phyloP scores from a whole-genome alignment of 2,888 invertebrate genomes.

The Hemistola chrysoprasaria region DNA sequence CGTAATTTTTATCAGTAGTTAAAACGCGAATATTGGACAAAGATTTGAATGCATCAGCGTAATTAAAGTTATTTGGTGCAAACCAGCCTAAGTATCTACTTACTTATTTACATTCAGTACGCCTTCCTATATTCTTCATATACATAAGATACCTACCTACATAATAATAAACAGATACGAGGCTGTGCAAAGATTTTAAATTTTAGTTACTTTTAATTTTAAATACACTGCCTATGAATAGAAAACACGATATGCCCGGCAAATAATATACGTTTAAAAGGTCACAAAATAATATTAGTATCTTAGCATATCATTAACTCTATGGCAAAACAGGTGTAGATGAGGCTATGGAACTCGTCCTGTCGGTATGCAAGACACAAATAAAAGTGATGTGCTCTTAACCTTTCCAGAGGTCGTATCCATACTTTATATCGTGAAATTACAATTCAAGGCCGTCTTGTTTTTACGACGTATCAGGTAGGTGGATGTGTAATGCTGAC shows the following conservation, averaged over 20 bases:
- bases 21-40: too few species aligned
- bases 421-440: conserved; percentile 67
- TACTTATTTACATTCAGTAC: too few species aligned
- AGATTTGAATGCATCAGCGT: too few species aligned
- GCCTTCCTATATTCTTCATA: too few species aligned
- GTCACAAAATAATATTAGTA: conserved; percentile 34
- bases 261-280: conserved; percentile 34
- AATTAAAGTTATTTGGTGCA: too few species aligned
- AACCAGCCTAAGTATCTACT: too few species aligned
- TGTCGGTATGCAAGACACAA: conserved; percentile 52
- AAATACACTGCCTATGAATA: not conserved
- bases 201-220: too few species aligned
- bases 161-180: too few species aligned
- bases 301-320: conserved; percentile 28
- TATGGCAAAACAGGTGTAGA: conserved; percentile 37
- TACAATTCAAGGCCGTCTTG: conserved; percentile 65
- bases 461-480: conserved; percentile 40
- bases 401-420: conserved; percentile 71
- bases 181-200: too few species aligned
- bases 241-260: conserved; percentile 21
- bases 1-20: too few species aligned
- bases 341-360: conserved; percentile 49
- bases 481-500: conserved; percentile 35
- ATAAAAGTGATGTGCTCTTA: conserved; percentile 75
- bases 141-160: too few species aligned